phyloP scores from a whole-genome alignment of 2,797 vertebrate genomes.

The Gila robusta region DNA sequence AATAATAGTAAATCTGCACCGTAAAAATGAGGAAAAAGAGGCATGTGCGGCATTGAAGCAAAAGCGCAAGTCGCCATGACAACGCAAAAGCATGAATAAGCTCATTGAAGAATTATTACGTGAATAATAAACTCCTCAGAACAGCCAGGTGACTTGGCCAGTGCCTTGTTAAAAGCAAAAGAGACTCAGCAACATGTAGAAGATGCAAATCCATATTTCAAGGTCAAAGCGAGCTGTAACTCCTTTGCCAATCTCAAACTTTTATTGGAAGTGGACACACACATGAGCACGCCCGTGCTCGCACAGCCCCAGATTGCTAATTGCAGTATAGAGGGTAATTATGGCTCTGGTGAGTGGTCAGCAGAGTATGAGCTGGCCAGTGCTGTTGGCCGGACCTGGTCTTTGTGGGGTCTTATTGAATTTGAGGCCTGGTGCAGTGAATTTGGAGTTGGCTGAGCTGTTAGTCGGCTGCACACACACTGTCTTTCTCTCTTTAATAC shows the following conservation, averaged over 20 bases:
- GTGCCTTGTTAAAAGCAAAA: constrained; percentile 38
- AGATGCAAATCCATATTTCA: constrained; percentile 13
- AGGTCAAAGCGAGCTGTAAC: constrained; percentile 56
- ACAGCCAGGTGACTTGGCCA: constrained; percentile 44
- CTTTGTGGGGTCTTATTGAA: constrained; percentile 66
- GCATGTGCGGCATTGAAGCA: neutral
- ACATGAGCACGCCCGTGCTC: neutral
- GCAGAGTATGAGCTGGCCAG: constrained; percentile 59
- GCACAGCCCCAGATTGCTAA: constrained; percentile 69
- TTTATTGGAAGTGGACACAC: constrained; percentile 57
- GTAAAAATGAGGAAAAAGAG: constrained; percentile 27
- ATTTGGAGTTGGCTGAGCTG: constrained; percentile 55
- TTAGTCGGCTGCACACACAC: constrained; percentile 46
- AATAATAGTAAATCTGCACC: constrained; percentile 31
- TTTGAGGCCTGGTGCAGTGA: constrained; percentile 62
- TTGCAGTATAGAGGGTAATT: constrained; percentile 67
- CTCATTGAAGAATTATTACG: constrained; percentile 50
- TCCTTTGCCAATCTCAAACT: constrained; percentile 56
- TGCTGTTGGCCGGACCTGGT: constrained; percentile 58
- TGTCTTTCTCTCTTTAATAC: constrained; percentile 40
- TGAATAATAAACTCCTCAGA: constrained; percentile 40
- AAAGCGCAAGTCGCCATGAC: constrained; percentile 31
- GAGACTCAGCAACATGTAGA: neutral
- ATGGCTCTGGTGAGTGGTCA: constrained; percentile 62
- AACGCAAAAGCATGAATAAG: constrained; percentile 46